Percentiles rank a stretch among this genome's conserved stretches.
Evolutionary conservation across 2,888 invertebrate genomes (phyloP).

Genomic region (Branchipolynoe longqiensis): DNA sequence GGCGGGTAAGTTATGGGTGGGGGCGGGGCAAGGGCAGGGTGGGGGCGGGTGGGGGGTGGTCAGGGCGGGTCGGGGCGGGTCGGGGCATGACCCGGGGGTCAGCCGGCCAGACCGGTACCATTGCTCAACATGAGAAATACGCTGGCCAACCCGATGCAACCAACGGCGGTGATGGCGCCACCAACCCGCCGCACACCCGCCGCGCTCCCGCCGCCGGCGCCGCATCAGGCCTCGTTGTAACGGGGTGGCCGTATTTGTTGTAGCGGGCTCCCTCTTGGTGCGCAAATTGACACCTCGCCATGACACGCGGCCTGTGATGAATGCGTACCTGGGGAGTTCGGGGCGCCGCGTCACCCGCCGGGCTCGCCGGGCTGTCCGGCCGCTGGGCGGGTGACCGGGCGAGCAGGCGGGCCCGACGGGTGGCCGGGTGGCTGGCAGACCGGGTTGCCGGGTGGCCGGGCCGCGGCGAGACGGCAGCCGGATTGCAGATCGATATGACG

Average conservation of each 20-base stretch:
- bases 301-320: too few relatives aligned
- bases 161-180: too few relatives aligned
- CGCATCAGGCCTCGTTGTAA: too few relatives aligned
- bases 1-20: constrained; percentile 24
- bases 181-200: too few relatives aligned
- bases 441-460: background rate
- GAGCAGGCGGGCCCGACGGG: background rate
- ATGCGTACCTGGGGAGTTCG: constrained; percentile 3
- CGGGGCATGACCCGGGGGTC: constrained; percentile 32
- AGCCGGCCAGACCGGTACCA: background rate
- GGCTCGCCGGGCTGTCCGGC: background rate
- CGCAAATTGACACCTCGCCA: constrained; percentile 43
- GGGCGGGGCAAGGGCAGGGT: constrained; percentile 4
- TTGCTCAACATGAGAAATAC: constrained; percentile 50
- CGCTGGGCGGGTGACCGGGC: background rate
- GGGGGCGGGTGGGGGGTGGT: constrained; percentile 1
- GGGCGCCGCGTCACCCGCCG: constrained; percentile 16
- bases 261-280: constrained; percentile 35
- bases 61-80: background rate
- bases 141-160: constrained; percentile 13
- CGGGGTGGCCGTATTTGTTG: constrained; percentile 40
- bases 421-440: background rate
- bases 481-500: background rate
- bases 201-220: too few relatives aligned
- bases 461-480: background rate